phyloP scores from a whole-genome alignment of 2,888 invertebrate species.

The Linyphia triangularis region DNA sequence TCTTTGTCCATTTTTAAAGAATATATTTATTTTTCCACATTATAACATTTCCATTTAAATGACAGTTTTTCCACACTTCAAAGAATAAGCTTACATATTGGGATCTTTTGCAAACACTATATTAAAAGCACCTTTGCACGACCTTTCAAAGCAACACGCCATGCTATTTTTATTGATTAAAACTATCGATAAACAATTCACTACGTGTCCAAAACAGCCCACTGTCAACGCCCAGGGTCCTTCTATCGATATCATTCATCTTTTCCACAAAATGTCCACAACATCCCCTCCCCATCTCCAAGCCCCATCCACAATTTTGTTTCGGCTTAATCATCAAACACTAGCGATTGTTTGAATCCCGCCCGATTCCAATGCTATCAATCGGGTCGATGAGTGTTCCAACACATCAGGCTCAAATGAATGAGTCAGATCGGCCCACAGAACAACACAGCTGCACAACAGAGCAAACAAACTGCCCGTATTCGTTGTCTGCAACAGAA shows the following conservation, averaged over 20 bases:
- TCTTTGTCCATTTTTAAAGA: too few relatives aligned
- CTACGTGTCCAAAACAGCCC: not conserved
- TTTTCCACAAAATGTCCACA: constrained; percentile 2
- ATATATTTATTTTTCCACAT: too few relatives aligned
- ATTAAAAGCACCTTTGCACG: not conserved
- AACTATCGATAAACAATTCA: constrained; percentile 24
- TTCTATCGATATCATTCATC: constrained; percentile 11
- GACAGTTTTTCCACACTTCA: too few relatives aligned
- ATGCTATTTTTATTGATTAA: constrained; percentile 32
- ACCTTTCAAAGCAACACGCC: not conserved
- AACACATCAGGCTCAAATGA: constrained; percentile 11
- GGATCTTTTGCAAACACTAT: not conserved
- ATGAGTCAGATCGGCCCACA: constrained; percentile 52
- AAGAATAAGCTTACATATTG: too few relatives aligned
- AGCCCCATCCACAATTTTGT: not conserved
- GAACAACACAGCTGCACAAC: too few relatives aligned
- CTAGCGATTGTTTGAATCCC: constrained; percentile 65
- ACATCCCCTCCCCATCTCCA: not conserved
- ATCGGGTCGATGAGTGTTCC: constrained; percentile 38
- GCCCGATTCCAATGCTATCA: constrained; percentile 53
- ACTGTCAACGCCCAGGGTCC: constrained; percentile 44
- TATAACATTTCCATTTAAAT: too few relatives aligned
- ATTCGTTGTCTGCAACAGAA: not conserved
- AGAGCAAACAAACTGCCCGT: constrained; percentile 42
- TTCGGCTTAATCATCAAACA: constrained; percentile 59